A percentile compares a stretch with the other conserved stretches of the same genome.
Conservation (phyloP, 1,140 invertebrate genomes). For the Drosophila busckii region DNA sequence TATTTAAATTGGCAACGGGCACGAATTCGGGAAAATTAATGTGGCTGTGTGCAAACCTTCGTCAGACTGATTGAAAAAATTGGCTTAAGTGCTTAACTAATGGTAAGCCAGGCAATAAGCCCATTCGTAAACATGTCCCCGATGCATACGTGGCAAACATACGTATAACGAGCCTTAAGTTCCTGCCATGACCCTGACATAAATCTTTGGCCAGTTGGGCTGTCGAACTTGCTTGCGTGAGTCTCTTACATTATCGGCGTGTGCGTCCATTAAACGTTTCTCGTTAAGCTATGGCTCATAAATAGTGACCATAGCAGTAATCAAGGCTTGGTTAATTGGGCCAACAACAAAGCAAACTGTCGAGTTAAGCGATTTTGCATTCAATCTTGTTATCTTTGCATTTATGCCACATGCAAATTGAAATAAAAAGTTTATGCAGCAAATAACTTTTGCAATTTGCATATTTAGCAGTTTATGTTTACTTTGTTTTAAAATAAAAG, state of each 20-base stretch:
- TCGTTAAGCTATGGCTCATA: slow-evolving; percentile 23
- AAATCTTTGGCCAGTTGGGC: slow-evolving; percentile 16
- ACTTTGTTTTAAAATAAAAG: slow-evolving; percentile 3
- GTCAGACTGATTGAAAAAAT: slow-evolving; percentile 51
- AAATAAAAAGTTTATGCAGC: neutral
- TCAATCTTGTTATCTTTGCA: neutral
- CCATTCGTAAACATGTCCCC: slow-evolving; percentile 15
- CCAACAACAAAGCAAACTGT: neutral
- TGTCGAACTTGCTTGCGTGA: slow-evolving; percentile 17
- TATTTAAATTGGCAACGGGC: slow-evolving; percentile 20
- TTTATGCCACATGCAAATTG: neutral
- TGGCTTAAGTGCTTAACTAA: slow-evolving; percentile 53
- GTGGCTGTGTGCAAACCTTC: neutral
- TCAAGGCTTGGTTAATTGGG: slow-evolving; percentile 22
- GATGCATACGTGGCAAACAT: slow-evolving; percentile 7
- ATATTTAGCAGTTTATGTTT: slow-evolving; percentile 1
- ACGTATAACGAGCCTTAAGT: no score
- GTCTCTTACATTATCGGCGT: slow-evolving; percentile 17
- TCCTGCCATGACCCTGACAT: slow-evolving; percentile 8
- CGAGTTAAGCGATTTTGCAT: neutral
- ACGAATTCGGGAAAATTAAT: slow-evolving; percentile 12
- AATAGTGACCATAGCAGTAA: slow-evolving; percentile 13
- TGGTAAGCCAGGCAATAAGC: slow-evolving; percentile 58
- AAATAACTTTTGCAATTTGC: slow-evolving; percentile 2
- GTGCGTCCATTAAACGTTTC: slow-evolving; percentile 25